These are phyloP conservation scores for Petrocephalus microphthalmus DNA, from an alignment of 2,113 vertebrate genomes.

Conservation along the genomic window DNA sequence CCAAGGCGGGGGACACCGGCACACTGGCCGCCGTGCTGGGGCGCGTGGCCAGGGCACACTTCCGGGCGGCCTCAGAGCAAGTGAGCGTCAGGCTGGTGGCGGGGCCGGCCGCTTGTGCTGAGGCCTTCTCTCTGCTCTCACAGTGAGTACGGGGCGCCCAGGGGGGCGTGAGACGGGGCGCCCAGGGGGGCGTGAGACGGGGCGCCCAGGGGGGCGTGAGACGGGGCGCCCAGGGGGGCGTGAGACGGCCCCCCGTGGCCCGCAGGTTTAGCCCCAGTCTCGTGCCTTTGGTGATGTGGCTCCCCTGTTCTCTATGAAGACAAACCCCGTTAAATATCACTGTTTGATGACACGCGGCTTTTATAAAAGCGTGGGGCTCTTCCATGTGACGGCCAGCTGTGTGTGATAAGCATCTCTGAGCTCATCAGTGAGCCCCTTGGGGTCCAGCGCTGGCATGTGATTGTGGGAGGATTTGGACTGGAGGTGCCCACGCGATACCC, in stretches of 20 bases:
- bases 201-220: background rate
- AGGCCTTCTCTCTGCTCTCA: slow-evolving; percentile 90
- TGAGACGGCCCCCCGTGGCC: background rate
- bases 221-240: background rate
- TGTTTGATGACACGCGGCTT: background rate
- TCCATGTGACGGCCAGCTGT: slow-evolving; percentile 5
- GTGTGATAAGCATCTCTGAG: background rate
- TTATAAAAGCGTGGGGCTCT: background rate
- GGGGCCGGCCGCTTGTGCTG: slow-evolving; percentile 87
- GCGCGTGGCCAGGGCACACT: slow-evolving; percentile 82
- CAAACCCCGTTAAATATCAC: background rate
- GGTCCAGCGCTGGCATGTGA: background rate
- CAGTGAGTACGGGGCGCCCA: slow-evolving; percentile 72
- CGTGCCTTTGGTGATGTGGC: background rate
- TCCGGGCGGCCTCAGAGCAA: slow-evolving; percentile 79
- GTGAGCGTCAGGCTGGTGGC: slow-evolving; percentile 82
- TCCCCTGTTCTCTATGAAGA: background rate
- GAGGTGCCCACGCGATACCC: background rate
- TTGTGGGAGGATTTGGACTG: no score
- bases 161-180: no score
- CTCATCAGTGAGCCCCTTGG: background rate
- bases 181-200: no score
- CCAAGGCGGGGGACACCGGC: slow-evolving; percentile 77
- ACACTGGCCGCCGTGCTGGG: slow-evolving; percentile 83
- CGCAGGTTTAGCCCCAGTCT: background rate